Percentiles rank a stretch among this genome's conserved stretches.
Conservation (phyloP, 2,888 invertebrate species). For the Agrotis puta region DNA sequence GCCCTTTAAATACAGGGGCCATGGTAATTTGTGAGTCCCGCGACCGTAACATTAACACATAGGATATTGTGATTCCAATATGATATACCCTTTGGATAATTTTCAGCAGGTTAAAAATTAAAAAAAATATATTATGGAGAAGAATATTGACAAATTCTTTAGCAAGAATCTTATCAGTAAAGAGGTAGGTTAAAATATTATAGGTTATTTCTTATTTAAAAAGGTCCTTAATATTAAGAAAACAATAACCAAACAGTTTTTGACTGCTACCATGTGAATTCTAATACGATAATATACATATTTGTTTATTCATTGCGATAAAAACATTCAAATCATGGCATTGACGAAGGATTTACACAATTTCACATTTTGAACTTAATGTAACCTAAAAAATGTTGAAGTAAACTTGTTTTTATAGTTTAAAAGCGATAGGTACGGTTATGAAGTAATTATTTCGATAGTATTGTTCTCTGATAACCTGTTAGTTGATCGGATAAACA, state of each 20-base stretch:
- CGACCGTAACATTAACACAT: no score
- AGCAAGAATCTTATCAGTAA: neutral
- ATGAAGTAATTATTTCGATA: neutral
- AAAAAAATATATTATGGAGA: no score
- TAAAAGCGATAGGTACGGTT: neutral
- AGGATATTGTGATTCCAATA: no score
- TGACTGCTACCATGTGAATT: conserved; percentile 5
- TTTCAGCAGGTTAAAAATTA: no score
- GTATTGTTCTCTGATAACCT: neutral
- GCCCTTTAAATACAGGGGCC: no score
- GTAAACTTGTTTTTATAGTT: neutral
- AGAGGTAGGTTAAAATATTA: neutral
- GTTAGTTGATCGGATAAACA: neutral
- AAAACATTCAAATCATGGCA: neutral
- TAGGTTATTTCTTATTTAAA: neutral
- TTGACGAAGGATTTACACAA: neutral
- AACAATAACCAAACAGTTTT: conserved; percentile 13
- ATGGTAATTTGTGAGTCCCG: no score
- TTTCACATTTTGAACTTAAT: neutral
- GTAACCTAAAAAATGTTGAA: conserved; percentile 26
- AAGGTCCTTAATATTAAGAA: neutral
- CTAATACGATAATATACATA: conserved; percentile 21
- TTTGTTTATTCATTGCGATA: conserved; percentile 29
- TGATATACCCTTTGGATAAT: no score
- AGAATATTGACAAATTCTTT: no score